Conservation (phyloP, 2,888 invertebrate species). For the Melanostoma mellinum region DNA sequence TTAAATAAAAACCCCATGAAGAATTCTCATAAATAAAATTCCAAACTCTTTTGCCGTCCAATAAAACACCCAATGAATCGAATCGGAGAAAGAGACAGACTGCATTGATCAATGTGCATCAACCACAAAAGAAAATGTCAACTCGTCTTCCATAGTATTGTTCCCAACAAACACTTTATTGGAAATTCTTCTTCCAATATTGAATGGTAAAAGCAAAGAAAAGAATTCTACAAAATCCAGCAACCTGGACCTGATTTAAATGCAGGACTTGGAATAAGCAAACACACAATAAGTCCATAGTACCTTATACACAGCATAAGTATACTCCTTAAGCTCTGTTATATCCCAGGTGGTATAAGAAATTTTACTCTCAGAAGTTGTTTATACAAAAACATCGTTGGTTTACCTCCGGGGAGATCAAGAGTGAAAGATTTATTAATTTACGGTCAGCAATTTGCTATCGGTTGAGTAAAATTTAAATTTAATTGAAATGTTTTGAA, state of each 20-base stretch:
- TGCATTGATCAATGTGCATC: constrained; percentile 42
- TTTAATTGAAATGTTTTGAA: constrained; percentile 59
- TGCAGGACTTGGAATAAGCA: constrained; percentile 34
- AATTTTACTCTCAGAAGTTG: constrained; percentile 11
- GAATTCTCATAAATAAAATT: constrained; percentile 40
- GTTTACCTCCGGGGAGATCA: constrained; percentile 46
- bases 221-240: constrained; percentile 26
- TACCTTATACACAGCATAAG: constrained; percentile 11
- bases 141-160: neutral
- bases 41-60: constrained; percentile 2
- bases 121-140: constrained; percentile 25
- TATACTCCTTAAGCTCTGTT: constrained; percentile 8
- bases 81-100: neutral
- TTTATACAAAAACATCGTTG: neutral
- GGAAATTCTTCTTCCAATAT: constrained; percentile 27
- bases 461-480: constrained; percentile 58
- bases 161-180: constrained; percentile 31
- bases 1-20: constrained; percentile 1
- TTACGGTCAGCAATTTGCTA: constrained; percentile 67
- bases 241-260: constrained; percentile 36
- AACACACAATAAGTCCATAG: neutral
- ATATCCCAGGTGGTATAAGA: constrained; percentile 9
- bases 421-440: constrained; percentile 70
- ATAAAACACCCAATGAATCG: constrained; percentile 38
- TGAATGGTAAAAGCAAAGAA: constrained; percentile 10